Conservation (phyloP, 92 coral and sea anemone genomes). For the Actinernus sp. region DNA sequence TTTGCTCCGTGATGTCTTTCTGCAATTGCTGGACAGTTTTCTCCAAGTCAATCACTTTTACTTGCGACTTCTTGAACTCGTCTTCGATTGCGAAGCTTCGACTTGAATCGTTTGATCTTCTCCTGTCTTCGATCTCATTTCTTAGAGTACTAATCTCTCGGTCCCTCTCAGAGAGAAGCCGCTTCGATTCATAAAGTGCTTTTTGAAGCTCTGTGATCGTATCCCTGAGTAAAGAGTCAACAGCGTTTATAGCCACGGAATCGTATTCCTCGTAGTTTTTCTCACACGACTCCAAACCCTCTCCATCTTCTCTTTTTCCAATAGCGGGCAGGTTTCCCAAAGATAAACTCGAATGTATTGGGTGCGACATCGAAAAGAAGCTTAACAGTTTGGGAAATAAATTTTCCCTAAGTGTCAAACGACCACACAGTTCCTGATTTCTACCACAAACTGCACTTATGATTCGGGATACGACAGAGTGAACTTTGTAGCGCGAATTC, state of each 20-base stretch:
- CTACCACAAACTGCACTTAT: too few species aligned
- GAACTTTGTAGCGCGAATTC: too few species aligned
- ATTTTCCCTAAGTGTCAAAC: too few species aligned
- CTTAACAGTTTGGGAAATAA: too few species aligned
- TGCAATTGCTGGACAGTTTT: slow-evolving; percentile 82
- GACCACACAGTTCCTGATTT: too few species aligned
- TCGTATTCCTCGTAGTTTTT: slow-evolving; percentile 63
- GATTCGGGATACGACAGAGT: too few species aligned
- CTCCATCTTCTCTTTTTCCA: slow-evolving; percentile 82
- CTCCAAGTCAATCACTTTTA: slow-evolving; percentile 74
- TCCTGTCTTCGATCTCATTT: slow-evolving; percentile 64
- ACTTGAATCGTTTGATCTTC: slow-evolving; percentile 24
- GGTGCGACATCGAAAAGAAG: slow-evolving; percentile 32
- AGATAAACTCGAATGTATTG: slow-evolving; percentile 20
- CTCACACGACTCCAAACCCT: slow-evolving; percentile 81
- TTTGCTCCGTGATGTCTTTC: slow-evolving; percentile 63
- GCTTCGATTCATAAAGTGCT: slow-evolving; percentile 86
- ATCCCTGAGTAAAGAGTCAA: slow-evolving; percentile 73
- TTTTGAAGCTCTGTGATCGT: slow-evolving; percentile 86
- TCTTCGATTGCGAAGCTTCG: slow-evolving; percentile 73
- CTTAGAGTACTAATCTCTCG: slow-evolving; percentile 73
- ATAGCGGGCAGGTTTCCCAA: slow-evolving; percentile 43
- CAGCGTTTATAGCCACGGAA: slow-evolving; percentile 14
- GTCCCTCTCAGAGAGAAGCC: slow-evolving; percentile 84
- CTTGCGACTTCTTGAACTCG: slow-evolving; percentile 80